Conservation (phyloP, 2,888 invertebrate genomes). For the Ochropacha duplaris region DNA sequence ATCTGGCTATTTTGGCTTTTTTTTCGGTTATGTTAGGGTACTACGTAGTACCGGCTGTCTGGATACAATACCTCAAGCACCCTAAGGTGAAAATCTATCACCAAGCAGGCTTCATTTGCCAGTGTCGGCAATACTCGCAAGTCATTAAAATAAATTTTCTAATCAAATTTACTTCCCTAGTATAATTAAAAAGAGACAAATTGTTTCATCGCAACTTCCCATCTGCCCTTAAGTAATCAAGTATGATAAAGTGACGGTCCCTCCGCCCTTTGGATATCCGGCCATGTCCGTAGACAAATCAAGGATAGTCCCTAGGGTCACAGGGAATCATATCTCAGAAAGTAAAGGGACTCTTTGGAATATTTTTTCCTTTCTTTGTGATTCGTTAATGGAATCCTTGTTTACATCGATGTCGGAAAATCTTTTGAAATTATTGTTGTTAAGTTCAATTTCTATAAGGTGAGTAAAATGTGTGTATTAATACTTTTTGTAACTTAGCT, state of each 20-base stretch:
- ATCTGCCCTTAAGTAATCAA: neutral
- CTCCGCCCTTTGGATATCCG: neutral
- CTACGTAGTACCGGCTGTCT: no score
- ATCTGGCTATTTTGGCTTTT: no score
- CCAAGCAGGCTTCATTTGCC: no score
- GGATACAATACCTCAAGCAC: no score
- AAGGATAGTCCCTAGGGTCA: slow-evolving; percentile 16
- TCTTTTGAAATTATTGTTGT: neutral
- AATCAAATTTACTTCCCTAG: neutral
- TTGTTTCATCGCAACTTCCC: neutral
- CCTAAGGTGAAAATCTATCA: no score
- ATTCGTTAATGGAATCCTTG: slow-evolving; percentile 4
- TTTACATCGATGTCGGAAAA: neutral
- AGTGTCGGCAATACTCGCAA: no score
- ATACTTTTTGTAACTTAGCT: no score
- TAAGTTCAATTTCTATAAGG: neutral
- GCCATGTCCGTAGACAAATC: neutral
- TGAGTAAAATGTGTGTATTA: no score
- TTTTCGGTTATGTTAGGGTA: no score
- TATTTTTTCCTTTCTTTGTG: slow-evolving; percentile 8
- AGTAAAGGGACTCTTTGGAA: slow-evolving; percentile 18
- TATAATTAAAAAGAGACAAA: neutral
- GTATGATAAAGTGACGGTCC: neutral
- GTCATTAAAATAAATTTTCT: no score
- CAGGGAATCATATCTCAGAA: slow-evolving; percentile 19